Evolutionary conservation across 2,113 vertebrate genomes (phyloP).

Genomic region (Pithys albifrons): DNA sequence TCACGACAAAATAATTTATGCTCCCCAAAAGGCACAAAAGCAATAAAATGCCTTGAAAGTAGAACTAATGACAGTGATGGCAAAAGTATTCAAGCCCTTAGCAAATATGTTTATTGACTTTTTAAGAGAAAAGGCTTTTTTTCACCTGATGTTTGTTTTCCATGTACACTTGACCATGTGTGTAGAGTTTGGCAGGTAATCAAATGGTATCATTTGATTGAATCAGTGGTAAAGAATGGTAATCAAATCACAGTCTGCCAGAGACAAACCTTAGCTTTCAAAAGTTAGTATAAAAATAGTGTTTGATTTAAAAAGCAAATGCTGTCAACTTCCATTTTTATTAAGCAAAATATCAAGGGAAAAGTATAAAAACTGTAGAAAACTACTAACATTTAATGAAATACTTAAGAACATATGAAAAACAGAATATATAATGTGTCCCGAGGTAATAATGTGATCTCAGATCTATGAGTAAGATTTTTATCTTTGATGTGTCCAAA

Average conservation of each 20-base stretch:
- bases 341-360: neutral
- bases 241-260: neutral
- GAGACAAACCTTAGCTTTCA: neutral
- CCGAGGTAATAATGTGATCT: neutral
- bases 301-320: neutral
- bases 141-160: neutral
- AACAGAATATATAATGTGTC: conserved; percentile 24
- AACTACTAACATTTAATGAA: conserved; percentile 12
- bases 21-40: neutral
- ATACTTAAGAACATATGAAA: neutral
- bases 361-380: neutral
- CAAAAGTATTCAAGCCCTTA: neutral
- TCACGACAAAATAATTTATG: neutral
- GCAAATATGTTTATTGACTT: neutral
- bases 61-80: neutral
- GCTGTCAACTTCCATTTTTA: neutral
- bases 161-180: neutral
- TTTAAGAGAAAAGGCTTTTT: neutral
- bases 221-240: neutral
- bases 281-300: neutral
- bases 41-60: neutral
- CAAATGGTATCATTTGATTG: too few relatives aligned
- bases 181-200: neutral
- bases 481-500: conserved; percentile 31
- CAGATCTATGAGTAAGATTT: conserved; percentile 8